A percentile compares a stretch with the other conserved stretches of the same genome.
Conservation (phyloP, 2,113 vertebrate species). For the Brachirus orientalis region DNA sequence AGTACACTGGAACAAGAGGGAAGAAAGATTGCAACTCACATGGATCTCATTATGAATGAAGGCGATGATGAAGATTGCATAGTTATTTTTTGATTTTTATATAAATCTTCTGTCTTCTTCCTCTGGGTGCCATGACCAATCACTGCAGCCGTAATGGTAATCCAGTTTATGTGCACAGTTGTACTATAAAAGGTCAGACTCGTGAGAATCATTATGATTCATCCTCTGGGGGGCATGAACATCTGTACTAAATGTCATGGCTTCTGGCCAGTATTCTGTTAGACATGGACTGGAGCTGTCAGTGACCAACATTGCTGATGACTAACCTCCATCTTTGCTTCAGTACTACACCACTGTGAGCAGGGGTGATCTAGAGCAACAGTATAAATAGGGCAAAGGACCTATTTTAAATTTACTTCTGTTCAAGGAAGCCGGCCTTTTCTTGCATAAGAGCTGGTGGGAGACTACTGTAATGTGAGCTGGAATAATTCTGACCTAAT, state of each 20-base stretch:
- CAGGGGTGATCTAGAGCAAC: neutral
- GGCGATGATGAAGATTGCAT: too few species aligned
- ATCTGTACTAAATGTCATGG: constrained; percentile 12
- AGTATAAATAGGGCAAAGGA: constrained; percentile 1
- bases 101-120: neutral
- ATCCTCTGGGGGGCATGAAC: constrained; percentile 17
- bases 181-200: constrained; percentile 16
- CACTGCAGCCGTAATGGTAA: neutral
- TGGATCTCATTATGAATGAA: too few species aligned
- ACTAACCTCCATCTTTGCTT: neutral
- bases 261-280: constrained; percentile 8
- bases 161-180: neutral
- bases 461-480: constrained; percentile 36
- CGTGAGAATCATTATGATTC: neutral
- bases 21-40: too few species aligned
- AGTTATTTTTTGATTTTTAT: too few species aligned
- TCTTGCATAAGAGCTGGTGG: constrained; percentile 24
- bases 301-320: neutral
- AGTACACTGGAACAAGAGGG: too few species aligned
- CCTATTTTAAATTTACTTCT: neutral
- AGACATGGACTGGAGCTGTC: neutral
- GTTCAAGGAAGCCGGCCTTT: neutral
- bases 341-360: neutral
- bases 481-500: constrained; percentile 51
- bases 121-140: constrained; percentile 2